Conservation (phyloP, 2,797 vertebrate species). For the Danio kyathit region DNA sequence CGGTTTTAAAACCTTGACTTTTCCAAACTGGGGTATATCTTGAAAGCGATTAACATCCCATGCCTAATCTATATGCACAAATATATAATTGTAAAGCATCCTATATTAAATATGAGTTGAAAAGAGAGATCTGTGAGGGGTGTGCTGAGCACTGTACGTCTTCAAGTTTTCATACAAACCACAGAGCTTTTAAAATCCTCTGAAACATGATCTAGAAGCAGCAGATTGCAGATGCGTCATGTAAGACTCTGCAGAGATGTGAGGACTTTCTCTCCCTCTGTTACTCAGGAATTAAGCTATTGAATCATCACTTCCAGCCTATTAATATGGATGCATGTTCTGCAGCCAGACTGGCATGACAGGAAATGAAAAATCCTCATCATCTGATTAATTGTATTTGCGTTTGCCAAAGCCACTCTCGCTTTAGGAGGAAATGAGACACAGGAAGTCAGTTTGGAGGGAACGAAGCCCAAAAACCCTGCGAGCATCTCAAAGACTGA, state of each 20-base stretch:
- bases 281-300: constrained; percentile 54
- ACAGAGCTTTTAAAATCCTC: not conserved
- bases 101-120: too few relatives aligned
- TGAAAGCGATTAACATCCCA: too few relatives aligned
- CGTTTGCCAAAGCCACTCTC: constrained; percentile 52
- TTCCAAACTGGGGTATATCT: too few relatives aligned
- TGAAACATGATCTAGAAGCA: not conserved
- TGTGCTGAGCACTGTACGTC: too few relatives aligned
- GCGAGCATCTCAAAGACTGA: constrained; percentile 46
- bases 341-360: constrained; percentile 45
- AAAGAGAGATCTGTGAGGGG: too few relatives aligned
- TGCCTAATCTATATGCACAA: too few relatives aligned
- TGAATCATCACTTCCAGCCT: constrained; percentile 53
- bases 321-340: constrained; percentile 56
- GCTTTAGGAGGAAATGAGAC: constrained; percentile 59
- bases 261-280: constrained; percentile 44
- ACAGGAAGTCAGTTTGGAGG: constrained; percentile 56
- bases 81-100: too few relatives aligned
- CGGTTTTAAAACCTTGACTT: too few relatives aligned
- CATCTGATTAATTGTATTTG: constrained; percentile 65
- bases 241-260: constrained; percentile 1
- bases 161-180: not conserved
- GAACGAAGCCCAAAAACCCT: constrained; percentile 47
- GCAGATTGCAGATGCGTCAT: not conserved
- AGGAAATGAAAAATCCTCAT: constrained; percentile 57